phyloP scores from a whole-genome alignment of 2,888 invertebrate genomes.

The Ligdia adustata region DNA sequence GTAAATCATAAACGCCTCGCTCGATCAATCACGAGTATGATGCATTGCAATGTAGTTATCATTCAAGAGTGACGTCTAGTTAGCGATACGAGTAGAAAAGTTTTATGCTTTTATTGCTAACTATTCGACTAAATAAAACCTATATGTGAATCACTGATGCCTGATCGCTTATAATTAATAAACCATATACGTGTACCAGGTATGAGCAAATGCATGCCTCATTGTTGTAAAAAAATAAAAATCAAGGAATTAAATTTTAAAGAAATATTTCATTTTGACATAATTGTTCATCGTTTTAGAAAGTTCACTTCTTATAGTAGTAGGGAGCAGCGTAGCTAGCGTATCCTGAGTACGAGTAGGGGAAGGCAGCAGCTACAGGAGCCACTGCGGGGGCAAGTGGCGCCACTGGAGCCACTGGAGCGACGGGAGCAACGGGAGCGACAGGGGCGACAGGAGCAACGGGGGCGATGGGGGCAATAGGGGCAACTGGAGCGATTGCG shows the following conservation, averaged over 20 bases:
- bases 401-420: background rate
- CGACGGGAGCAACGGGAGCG: background rate
- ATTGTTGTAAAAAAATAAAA: background rate
- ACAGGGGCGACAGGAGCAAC: background rate
- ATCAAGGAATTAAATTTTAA: background rate
- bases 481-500: background rate
- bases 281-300: background rate
- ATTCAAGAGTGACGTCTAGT: no score
- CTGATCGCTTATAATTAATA: no score
- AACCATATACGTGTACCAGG: no score
- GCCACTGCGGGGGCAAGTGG: background rate
- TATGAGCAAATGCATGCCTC: no score
- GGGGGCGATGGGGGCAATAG: background rate
- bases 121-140: no score
- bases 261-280: background rate
- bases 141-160: no score
- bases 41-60: no score
- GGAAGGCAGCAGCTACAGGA: background rate
- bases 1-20: no score
- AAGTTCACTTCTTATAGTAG: conserved; percentile 21
- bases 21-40: no score
- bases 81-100: no score
- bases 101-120: no score
- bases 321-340: background rate
- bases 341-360: conserved; percentile 1